These are phyloP conservation scores for Drymonia ruficornis DNA, from an alignment of 2,888 invertebrate genomes.

Conservation along the genomic window DNA sequence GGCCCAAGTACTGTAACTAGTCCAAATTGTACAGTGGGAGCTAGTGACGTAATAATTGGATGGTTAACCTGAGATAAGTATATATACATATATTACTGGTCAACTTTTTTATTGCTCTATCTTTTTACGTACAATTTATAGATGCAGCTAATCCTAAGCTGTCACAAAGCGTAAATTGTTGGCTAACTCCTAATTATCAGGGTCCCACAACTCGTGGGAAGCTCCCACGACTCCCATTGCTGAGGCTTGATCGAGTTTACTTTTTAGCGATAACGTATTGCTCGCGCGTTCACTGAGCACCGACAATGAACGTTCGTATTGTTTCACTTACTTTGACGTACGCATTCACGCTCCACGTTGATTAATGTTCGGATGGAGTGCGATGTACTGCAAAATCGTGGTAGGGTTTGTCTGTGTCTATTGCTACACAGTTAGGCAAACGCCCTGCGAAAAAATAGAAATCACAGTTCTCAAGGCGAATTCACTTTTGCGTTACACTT, in stretches of 20 bases:
- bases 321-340: slow-evolving; percentile 51
- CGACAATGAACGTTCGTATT: slow-evolving; percentile 54
- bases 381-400: slow-evolving; percentile 51
- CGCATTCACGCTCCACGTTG: slow-evolving; percentile 40
- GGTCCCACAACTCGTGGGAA: slow-evolving; percentile 67
- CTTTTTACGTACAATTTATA: slow-evolving; percentile 15
- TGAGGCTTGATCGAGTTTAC: slow-evolving; percentile 61
- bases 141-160: slow-evolving; percentile 34
- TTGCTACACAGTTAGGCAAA: slow-evolving; percentile 66
- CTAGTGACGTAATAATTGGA: no score
- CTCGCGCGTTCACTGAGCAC: slow-evolving; percentile 46
- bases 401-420: slow-evolving; percentile 36
- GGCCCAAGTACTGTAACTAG: no score
- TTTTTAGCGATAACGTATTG: slow-evolving; percentile 64
- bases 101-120: slow-evolving; percentile 9
- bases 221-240: slow-evolving; percentile 67
- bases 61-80: no score
- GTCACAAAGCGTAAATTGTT: slow-evolving; percentile 61
- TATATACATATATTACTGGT: no score
- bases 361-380: slow-evolving; percentile 47
- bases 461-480: slow-evolving; percentile 72
- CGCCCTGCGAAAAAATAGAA: slow-evolving; percentile 67
- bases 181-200: slow-evolving; percentile 67
- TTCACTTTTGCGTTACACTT: slow-evolving; percentile 60
- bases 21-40: no score